These are phyloP conservation scores for Stegostoma tigrinum DNA, from an alignment of 2,113 vertebrate species.

Conservation along the genomic window DNA sequence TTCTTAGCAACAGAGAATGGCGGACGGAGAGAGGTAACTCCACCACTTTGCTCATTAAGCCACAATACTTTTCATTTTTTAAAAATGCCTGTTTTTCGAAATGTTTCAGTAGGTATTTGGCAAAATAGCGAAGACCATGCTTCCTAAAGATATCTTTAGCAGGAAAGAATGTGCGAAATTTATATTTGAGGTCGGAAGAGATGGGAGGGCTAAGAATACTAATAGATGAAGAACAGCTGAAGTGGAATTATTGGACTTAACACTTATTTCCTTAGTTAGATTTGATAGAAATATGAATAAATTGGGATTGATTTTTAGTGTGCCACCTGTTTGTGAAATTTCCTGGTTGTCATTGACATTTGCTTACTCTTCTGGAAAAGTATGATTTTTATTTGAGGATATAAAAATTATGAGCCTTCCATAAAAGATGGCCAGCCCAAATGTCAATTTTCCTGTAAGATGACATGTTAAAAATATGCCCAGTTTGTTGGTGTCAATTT, in stretches of 20 bases:
- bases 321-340: neutral
- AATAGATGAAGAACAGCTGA: neutral
- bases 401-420: neutral
- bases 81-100: neutral
- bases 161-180: neutral
- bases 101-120: neutral
- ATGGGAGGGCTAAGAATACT: neutral
- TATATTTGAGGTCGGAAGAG: neutral
- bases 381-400: neutral
- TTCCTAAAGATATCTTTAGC: neutral
- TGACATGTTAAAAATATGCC: neutral
- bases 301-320: neutral
- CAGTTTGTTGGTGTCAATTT: neutral
- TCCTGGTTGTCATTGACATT: neutral
- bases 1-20: slow-evolving; percentile 19
- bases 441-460: neutral
- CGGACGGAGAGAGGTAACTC: neutral
- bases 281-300: neutral
- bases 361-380: neutral
- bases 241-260: neutral
- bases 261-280: neutral
- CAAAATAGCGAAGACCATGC: neutral
- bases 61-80: neutral
- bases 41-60: no score
- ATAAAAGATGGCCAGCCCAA: neutral